Evolutionary conservation across 2,113 vertebrate species (phyloP).

Genomic region (Oryzias woworae): DNA sequence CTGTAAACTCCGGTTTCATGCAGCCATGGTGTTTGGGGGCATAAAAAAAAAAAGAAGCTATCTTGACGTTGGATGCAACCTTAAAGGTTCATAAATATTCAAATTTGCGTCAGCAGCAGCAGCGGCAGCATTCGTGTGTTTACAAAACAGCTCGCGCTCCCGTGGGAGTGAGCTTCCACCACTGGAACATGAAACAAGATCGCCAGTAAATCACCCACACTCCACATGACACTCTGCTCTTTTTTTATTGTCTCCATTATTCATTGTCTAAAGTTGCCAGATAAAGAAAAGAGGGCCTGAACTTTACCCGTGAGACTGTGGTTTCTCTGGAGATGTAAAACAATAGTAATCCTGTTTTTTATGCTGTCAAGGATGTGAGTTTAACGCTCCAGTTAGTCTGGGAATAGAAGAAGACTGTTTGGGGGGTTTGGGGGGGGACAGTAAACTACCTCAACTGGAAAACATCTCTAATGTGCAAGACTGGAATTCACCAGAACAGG

Average conservation of each 20-base stretch:
- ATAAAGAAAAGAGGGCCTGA: conserved; percentile 53
- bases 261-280: conserved; percentile 47
- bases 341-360: conserved; percentile 34
- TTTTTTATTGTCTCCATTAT: conserved; percentile 63
- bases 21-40: conserved; percentile 2
- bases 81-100: conserved; percentile 75
- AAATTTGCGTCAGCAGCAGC: conserved; percentile 61
- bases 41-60: conserved; percentile 19
- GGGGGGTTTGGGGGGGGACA: conserved; percentile 2
- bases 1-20: conserved; percentile 35
- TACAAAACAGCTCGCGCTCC: conserved; percentile 67
- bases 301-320: conserved; percentile 54
- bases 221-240: conserved; percentile 36
- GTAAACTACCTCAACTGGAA: conserved; percentile 7
- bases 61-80: conserved; percentile 46
- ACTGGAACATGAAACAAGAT: conserved; percentile 67
- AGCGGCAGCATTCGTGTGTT: conserved; percentile 60
- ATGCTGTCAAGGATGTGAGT: conserved; percentile 28
- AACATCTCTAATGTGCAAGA: conserved; percentile 16
- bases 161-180: conserved; percentile 59
- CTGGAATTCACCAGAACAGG: conserved; percentile 45
- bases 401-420: not conserved
- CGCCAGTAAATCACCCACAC: conserved; percentile 65
- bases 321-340: conserved; percentile 46
- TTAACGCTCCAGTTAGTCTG: conserved; percentile 31